These are phyloP conservation scores for Dascillus cervinus DNA, from an alignment of 2,888 invertebrate genomes.

Conservation along the genomic window DNA sequence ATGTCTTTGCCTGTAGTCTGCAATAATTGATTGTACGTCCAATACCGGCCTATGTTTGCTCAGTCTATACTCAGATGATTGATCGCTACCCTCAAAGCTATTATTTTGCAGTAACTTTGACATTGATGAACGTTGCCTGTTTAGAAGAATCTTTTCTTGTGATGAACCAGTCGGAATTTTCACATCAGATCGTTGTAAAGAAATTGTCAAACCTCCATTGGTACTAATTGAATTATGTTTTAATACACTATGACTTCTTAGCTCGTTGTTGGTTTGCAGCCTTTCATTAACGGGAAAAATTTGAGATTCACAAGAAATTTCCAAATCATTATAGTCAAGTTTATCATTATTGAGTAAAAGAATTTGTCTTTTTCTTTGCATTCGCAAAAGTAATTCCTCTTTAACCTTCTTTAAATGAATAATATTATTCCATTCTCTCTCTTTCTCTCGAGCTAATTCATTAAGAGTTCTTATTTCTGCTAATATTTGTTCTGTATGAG, in stretches of 20 bases:
- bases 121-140: constrained; percentile 14
- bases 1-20: constrained; percentile 70
- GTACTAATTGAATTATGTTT: constrained; percentile 21
- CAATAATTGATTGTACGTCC: constrained; percentile 75
- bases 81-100: constrained; percentile 47
- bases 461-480: constrained; percentile 63
- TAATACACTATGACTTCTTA: constrained; percentile 23
- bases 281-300: constrained; percentile 18
- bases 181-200: constrained; percentile 15
- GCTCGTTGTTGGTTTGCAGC: constrained; percentile 10
- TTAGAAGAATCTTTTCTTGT: constrained; percentile 10
- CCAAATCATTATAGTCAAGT: constrained; percentile 17
- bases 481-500: constrained; percentile 57
- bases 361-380: constrained; percentile 63
- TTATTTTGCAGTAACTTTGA: constrained; percentile 29
- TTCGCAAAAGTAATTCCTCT: constrained; percentile 67
- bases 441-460: constrained; percentile 70
- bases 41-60: constrained; percentile 67
- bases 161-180: constrained; percentile 6
- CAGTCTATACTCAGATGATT: constrained; percentile 48
- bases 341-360: constrained; percentile 34
- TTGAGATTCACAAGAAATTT: constrained; percentile 21
- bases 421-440: constrained; percentile 80
- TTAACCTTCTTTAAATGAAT: constrained; percentile 75
- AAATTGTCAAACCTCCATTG: constrained; percentile 15